Conservation (phyloP, 2,797 vertebrate species). For the Molossus alvarezi region DNA sequence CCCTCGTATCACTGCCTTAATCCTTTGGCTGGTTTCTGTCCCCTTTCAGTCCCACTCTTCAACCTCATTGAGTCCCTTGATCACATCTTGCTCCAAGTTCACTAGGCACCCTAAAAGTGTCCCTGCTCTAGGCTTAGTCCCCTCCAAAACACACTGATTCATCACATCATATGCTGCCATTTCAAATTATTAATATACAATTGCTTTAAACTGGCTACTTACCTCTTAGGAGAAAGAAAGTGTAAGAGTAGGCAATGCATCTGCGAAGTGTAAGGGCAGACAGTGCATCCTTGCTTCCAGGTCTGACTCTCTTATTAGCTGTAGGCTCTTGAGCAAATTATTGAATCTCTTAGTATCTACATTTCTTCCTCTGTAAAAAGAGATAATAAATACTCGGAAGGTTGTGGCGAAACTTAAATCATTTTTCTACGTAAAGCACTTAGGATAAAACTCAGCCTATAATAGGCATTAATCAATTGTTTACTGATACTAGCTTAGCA, state of each 20-base stretch:
- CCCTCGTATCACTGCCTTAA: not conserved
- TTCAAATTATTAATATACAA: slow-evolving; percentile 11
- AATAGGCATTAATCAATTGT: not conserved
- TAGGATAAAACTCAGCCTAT: not conserved
- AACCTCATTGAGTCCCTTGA: not conserved
- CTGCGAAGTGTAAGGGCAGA: not conserved
- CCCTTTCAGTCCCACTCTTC: not conserved
- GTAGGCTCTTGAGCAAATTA: not conserved
- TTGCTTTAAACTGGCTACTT: slow-evolving; percentile 29
- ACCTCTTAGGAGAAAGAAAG: not conserved
- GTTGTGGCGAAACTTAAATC: not conserved
- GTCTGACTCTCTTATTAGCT: not conserved
- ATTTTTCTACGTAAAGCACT: not conserved
- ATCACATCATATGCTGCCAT: not conserved
- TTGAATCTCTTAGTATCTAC: not conserved
- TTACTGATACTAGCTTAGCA: not conserved
- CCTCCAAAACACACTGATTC: not conserved
- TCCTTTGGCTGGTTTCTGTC: not conserved
- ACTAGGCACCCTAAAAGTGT: not conserved
- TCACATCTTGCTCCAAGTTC: not conserved
- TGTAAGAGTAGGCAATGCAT: not conserved
- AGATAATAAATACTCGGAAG: not conserved
- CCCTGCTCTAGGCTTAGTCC: not conserved
- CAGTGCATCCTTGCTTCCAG: not conserved
- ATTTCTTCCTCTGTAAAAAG: slow-evolving; percentile 18